A percentile compares a stretch with the other conserved stretches of the same genome.
Evolutionary conservation across 1,140 invertebrate species (phyloP).

Genomic region (Drosophila grimshawi): DNA sequence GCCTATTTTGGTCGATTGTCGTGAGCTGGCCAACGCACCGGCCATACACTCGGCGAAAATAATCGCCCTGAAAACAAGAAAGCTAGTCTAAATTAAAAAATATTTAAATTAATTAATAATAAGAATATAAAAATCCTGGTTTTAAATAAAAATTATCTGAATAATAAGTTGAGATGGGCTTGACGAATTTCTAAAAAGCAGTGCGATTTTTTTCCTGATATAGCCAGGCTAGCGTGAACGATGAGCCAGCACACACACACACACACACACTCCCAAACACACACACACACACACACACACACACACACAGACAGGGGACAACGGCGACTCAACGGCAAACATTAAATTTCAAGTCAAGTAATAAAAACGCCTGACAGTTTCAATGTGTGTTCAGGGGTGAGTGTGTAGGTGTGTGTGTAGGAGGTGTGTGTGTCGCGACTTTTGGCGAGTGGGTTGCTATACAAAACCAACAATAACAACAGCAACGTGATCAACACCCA

Average conservation of each 20-base stretch:
- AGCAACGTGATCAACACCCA: conserved; percentile 50
- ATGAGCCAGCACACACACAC: conserved; percentile 59
- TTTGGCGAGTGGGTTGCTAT: conserved; percentile 62
- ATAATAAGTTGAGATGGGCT: too few species aligned
- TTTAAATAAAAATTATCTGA: too few species aligned
- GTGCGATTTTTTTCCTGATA: neutral
- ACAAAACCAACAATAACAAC: conserved; percentile 40
- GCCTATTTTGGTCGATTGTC: conserved; percentile 52
- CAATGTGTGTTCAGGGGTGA: conserved; percentile 1
- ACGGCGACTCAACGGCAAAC: conserved; percentile 51
- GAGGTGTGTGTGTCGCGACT: conserved; percentile 49
- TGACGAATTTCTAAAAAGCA: too few species aligned
- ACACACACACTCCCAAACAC: conserved; percentile 22
- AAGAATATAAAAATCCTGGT: too few species aligned
- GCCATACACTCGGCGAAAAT: neutral
- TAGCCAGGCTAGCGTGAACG: conserved; percentile 63
- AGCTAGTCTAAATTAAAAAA: too few species aligned
- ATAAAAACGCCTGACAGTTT: conserved; percentile 42
- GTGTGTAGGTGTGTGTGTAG: conserved; percentile 23
- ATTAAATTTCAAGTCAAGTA: conserved; percentile 59
- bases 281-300: conserved; percentile 18
- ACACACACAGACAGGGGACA: conserved; percentile 33
- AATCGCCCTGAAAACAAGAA: too few species aligned
- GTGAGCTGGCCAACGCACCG: conserved; percentile 39
- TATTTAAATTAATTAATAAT: too few species aligned